Evolutionary conservation across 2,113 vertebrate genomes (phyloP).

Genomic region (Neopipo cinnamomea): DNA sequence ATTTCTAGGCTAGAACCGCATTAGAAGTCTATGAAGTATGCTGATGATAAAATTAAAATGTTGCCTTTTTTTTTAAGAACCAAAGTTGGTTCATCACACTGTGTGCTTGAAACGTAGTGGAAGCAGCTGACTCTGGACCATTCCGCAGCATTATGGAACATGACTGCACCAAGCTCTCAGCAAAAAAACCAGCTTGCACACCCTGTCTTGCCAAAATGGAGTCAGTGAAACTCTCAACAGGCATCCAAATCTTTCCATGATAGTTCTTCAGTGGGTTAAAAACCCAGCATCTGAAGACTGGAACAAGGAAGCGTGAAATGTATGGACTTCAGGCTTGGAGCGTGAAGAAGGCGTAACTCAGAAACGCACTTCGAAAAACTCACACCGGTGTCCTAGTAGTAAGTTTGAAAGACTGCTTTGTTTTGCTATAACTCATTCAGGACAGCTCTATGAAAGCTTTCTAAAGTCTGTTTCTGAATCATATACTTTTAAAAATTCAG

Average conservation of each 20-base stretch:
- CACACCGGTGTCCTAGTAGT: background rate
- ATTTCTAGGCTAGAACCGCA: background rate
- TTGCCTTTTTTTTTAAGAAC: background rate
- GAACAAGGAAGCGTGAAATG: background rate
- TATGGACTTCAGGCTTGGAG: background rate
- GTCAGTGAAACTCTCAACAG: background rate
- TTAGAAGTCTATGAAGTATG: background rate
- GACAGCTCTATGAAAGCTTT: background rate
- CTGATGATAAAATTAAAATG: background rate
- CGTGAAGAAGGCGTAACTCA: background rate
- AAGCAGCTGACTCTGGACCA: background rate
- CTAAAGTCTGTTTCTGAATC: background rate
- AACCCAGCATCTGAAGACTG: background rate
- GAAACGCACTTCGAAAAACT: background rate
- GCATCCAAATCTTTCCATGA: background rate
- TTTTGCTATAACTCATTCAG: background rate
- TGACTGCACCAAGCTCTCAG: background rate
- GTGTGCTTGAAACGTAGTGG: accelerated
- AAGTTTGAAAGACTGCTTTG: background rate
- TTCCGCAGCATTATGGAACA: background rate
- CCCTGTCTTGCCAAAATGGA: background rate
- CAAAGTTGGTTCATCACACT: background rate
- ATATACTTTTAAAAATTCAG: background rate
- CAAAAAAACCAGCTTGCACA: background rate
- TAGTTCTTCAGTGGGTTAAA: background rate